Evolutionary conservation across 2,797 vertebrate species (phyloP).

Genomic region (Cynopterus sphinx): DNA sequence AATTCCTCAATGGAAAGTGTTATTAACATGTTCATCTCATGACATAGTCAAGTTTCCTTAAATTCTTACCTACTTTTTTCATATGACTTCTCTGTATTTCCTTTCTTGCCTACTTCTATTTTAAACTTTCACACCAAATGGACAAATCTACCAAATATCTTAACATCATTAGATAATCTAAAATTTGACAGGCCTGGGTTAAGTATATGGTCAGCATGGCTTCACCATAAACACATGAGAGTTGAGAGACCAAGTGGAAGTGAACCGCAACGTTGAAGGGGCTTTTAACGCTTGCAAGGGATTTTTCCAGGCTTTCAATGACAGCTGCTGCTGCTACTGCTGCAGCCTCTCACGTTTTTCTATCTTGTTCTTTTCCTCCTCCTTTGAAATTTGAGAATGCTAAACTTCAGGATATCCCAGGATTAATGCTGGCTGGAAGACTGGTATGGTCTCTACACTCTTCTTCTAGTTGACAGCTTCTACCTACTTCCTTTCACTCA

Average conservation of each 20-base stretch:
- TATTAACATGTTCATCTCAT: neutral
- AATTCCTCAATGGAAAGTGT: conserved; percentile 28
- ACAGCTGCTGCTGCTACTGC: neutral
- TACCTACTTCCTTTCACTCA: conserved; percentile 14
- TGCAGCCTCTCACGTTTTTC: neutral
- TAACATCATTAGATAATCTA: neutral
- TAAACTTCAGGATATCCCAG: neutral
- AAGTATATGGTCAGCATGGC: neutral
- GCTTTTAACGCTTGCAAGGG: neutral
- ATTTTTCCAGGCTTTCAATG: neutral
- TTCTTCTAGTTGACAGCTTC: neutral
- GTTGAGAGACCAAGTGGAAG: neutral
- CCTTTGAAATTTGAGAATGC: neutral
- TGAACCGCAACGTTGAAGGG: neutral
- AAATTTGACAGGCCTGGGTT: neutral
- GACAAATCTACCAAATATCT: conserved; percentile 20
- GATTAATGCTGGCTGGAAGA: neutral
- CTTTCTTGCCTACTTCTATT: neutral
- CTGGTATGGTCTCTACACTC: neutral
- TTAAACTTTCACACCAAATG: neutral
- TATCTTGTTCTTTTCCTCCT: neutral
- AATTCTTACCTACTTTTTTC: neutral
- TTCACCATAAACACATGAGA: neutral
- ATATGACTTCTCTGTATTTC: neutral
- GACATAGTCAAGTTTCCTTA: neutral